phyloP scores from a whole-genome alignment of 2,888 invertebrate species.

The Neoscelio sp. region DNA sequence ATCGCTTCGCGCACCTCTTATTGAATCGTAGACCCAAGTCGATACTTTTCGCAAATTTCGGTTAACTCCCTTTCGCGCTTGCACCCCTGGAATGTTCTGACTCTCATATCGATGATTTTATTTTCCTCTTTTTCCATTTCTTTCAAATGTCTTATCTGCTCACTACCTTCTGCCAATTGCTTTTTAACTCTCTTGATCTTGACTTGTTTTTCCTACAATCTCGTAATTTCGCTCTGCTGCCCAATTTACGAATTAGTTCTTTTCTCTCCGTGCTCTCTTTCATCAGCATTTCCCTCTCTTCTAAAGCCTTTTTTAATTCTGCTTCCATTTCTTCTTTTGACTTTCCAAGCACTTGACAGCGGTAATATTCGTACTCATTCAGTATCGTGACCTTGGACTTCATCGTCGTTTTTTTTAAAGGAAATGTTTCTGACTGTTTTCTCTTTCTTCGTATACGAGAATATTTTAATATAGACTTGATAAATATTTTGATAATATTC shows the following conservation, averaged over 20 bases:
- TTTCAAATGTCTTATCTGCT: slow-evolving; percentile 86
- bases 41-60: no score
- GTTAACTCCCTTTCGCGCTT: no score
- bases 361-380: slow-evolving; percentile 84
- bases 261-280: slow-evolving; percentile 78
- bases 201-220: slow-evolving; percentile 80
- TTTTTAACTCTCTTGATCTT: slow-evolving; percentile 74
- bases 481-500: no score
- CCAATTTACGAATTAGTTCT: slow-evolving; percentile 83
- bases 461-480: no score
- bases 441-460: no score
- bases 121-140: slow-evolving; percentile 87
- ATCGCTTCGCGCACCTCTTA: no score
- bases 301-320: slow-evolving; percentile 65
- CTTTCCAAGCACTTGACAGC: slow-evolving; percentile 67
- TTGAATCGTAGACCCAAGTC: no score
- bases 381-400: slow-evolving; percentile 86
- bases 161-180: slow-evolving; percentile 84
- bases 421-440: no score
- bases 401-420: slow-evolving; percentile 83
- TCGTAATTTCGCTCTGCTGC: slow-evolving; percentile 87
- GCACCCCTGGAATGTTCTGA: no score
- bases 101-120: slow-evolving; percentile 86
- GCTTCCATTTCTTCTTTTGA: slow-evolving; percentile 72
- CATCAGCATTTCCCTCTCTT: slow-evolving; percentile 72